phyloP scores from a whole-genome alignment of 2,113 vertebrate genomes.

The Holacanthus passer region DNA sequence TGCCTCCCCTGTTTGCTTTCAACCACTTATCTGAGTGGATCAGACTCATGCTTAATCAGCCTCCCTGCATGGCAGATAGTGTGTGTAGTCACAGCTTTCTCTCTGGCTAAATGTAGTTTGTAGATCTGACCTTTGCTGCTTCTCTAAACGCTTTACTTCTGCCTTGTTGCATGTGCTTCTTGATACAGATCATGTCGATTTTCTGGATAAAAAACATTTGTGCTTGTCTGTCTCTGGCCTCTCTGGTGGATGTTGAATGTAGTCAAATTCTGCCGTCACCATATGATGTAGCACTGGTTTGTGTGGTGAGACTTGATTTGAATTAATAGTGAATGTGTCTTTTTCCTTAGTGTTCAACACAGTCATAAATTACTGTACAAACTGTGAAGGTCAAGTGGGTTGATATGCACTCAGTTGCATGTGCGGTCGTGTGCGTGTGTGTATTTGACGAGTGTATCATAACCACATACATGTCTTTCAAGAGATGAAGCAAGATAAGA shows the following conservation, averaged over 20 bases:
- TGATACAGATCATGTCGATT: not conserved
- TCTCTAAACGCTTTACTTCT: conserved; percentile 9
- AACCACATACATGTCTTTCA: not conserved
- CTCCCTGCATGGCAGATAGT: conserved; percentile 57
- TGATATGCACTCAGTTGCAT: not conserved
- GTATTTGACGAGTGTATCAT: not conserved
- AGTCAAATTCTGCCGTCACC: not conserved
- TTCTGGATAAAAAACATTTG: not conserved
- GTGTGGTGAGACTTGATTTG: not conserved
- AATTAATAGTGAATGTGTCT: not conserved
- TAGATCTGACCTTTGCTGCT: conserved; percentile 1
- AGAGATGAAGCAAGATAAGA: not conserved
- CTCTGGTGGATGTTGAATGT: not conserved
- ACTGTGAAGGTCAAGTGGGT: not conserved
- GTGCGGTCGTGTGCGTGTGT: not conserved
- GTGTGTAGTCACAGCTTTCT: conserved; percentile 12
- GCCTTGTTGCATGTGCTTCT: conserved; percentile 59
- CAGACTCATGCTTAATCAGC: conserved; percentile 39
- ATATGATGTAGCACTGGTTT: not conserved
- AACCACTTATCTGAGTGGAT: conserved; percentile 67
- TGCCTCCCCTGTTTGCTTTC: conserved; percentile 55
- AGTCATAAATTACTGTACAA: not conserved
- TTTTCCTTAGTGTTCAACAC: not conserved
- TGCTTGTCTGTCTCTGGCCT: conserved; percentile 11
- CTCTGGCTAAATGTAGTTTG: conserved; percentile 12